Conservation (phyloP, 2,113 vertebrate genomes). For the Chionomys nivalis region DNA sequence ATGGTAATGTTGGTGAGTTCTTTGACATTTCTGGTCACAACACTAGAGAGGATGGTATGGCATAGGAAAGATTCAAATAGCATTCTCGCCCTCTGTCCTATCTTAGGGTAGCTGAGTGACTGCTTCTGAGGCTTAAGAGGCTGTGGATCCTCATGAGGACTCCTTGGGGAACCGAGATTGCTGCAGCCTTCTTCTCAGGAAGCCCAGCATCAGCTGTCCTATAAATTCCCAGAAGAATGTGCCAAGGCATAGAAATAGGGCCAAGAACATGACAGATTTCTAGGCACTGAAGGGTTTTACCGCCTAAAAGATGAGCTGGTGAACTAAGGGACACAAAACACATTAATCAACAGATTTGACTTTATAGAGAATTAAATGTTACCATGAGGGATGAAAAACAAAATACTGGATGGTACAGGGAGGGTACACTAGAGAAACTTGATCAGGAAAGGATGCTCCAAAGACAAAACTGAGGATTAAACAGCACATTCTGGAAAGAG, state of each 20-base stretch:
- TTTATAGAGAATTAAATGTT: not conserved
- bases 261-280: not conserved
- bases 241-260: not conserved
- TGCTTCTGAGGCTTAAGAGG: not conserved
- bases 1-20: not conserved
- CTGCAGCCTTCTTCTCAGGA: not conserved
- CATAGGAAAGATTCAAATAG: not conserved
- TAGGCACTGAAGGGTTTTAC: not conserved
- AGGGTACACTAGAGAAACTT: not conserved
- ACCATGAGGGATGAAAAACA: not conserved
- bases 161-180: not conserved
- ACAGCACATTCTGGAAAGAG: not conserved
- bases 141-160: not conserved
- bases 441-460: not conserved
- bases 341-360: not conserved
- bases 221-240: not conserved
- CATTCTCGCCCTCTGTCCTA: not conserved
- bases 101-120: not conserved
- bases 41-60: not conserved
- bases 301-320: not conserved
- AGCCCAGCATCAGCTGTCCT: not conserved
- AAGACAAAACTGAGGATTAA: not conserved
- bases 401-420: not conserved
- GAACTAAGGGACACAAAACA: not conserved
- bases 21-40: not conserved